phyloP scores from a whole-genome alignment of 2,113 vertebrate genomes.

The Pandion haliaetus region DNA sequence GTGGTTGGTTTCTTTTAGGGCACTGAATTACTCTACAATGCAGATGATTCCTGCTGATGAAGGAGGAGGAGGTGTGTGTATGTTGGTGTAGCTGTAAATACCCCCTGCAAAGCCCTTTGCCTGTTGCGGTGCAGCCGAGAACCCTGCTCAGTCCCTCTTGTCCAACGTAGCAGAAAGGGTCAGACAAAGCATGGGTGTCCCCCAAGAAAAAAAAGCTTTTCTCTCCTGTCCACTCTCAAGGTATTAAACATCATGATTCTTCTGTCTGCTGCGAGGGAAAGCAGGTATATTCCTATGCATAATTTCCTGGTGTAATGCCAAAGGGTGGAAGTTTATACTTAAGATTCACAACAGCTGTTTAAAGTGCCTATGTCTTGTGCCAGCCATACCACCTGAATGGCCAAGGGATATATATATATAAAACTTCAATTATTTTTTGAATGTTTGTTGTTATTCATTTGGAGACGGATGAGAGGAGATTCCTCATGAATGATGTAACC shows the following conservation, averaged over 20 bases:
- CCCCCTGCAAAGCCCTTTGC: not conserved
- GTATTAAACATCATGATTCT: accelerated
- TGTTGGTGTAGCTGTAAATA: not conserved
- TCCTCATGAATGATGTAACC: slow-evolving; percentile 57
- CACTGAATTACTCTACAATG: not conserved
- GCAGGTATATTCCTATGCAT: slow-evolving; percentile 53
- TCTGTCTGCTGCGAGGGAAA: not conserved
- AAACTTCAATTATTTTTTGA: slow-evolving; percentile 68
- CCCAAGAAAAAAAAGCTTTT: not conserved
- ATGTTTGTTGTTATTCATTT: slow-evolving; percentile 66
- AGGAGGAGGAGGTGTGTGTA: not conserved
- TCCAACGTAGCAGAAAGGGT: not conserved
- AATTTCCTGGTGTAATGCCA: slow-evolving; percentile 36
- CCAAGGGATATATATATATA: slow-evolving; percentile 68
- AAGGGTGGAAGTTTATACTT: slow-evolving; percentile 58
- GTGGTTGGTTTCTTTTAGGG: not conserved
- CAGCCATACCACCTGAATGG: slow-evolving; percentile 68
- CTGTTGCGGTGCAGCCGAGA: not conserved
- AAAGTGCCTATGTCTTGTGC: slow-evolving; percentile 34
- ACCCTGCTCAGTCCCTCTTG: accelerated
- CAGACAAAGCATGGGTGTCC: not conserved
- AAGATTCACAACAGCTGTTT: slow-evolving; percentile 67
- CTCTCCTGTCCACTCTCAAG: not conserved
- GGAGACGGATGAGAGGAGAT: slow-evolving; percentile 66
- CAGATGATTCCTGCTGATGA: not conserved